phyloP scores from a whole-genome alignment of 2,888 invertebrate species.

The Teleogryllus oceanicus region DNA sequence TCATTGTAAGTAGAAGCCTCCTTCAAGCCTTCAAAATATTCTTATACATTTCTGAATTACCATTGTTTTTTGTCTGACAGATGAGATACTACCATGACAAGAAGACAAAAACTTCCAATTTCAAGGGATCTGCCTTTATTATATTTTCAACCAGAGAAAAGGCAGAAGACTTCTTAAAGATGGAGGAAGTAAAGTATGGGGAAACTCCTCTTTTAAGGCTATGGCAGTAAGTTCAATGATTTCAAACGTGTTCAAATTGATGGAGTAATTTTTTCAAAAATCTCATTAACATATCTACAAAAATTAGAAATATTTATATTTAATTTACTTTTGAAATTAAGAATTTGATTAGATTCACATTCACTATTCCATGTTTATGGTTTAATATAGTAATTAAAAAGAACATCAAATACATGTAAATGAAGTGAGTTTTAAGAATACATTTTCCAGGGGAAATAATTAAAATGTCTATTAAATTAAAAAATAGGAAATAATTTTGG shows the following conservation, averaged over 20 bases:
- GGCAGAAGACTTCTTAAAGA: slow-evolving; percentile 72
- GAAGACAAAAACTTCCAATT: slow-evolving; percentile 60
- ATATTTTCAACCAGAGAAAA: slow-evolving; percentile 78
- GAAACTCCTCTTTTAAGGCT: slow-evolving; percentile 62
- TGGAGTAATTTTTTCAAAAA: background rate
- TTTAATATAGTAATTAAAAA: too few species aligned
- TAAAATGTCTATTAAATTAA: too few species aligned
- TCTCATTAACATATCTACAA: background rate
- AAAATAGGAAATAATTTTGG: too few species aligned
- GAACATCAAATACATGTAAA: too few species aligned
- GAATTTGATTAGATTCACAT: too few species aligned
- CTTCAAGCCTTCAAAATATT: too few species aligned
- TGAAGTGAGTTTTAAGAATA: too few species aligned
- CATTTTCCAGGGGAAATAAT: too few species aligned
- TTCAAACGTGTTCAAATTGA: background rate
- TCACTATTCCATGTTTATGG: too few species aligned
- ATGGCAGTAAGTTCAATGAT: slow-evolving; percentile 57
- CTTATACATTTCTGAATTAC: too few species aligned
- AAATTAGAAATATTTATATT: background rate
- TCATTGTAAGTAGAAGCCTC: slow-evolving; percentile 48
- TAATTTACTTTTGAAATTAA: background rate
- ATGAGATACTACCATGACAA: slow-evolving; percentile 60
- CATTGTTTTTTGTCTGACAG: slow-evolving; percentile 41
- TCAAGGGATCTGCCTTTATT: slow-evolving; percentile 91
- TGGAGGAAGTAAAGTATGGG: slow-evolving; percentile 64